Evolutionary conservation across 2,113 vertebrate genomes (phyloP).

Genomic region (Cinclus mexicanus): DNA sequence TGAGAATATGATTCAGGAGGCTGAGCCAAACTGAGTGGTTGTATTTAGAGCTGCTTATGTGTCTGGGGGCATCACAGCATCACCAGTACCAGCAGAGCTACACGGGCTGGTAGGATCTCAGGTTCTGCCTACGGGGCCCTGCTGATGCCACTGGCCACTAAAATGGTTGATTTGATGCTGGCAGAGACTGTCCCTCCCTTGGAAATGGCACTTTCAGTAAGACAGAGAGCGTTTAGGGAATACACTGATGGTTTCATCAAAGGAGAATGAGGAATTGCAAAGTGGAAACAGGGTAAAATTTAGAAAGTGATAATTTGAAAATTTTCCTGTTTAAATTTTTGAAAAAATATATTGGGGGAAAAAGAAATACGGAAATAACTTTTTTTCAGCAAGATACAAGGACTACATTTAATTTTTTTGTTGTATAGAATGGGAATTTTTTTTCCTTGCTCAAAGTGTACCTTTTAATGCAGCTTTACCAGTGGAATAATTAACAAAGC

Average conservation of each 20-base stretch:
- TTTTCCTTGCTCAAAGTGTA: not conserved
- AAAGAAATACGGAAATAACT: not conserved
- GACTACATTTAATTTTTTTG: not conserved
- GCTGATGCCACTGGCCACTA: not conserved
- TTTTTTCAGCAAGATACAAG: not conserved
- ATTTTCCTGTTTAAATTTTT: not conserved
- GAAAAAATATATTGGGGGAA: rapidly evolving
- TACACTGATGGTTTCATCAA: not conserved
- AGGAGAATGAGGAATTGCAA: not conserved
- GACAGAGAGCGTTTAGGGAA: not conserved
- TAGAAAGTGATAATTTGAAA: not conserved
- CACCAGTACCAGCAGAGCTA: not conserved
- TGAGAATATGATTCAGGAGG: not conserved
- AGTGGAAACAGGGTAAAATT: not conserved
- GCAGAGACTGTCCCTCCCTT: not conserved
- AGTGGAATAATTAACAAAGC: not conserved
- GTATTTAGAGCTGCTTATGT: not conserved
- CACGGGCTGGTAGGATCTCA: not conserved
- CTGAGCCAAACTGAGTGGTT: not conserved
- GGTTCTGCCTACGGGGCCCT: not conserved
- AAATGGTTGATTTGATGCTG: not conserved
- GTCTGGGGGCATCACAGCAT: not conserved
- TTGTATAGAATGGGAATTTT: not conserved
- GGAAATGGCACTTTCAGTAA: not conserved
- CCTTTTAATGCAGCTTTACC: not conserved